Percentiles rank a stretch among this genome's conserved stretches.
Conservation (phyloP, 1,140 invertebrate genomes). For the Drosophila paulistorum region DNA sequence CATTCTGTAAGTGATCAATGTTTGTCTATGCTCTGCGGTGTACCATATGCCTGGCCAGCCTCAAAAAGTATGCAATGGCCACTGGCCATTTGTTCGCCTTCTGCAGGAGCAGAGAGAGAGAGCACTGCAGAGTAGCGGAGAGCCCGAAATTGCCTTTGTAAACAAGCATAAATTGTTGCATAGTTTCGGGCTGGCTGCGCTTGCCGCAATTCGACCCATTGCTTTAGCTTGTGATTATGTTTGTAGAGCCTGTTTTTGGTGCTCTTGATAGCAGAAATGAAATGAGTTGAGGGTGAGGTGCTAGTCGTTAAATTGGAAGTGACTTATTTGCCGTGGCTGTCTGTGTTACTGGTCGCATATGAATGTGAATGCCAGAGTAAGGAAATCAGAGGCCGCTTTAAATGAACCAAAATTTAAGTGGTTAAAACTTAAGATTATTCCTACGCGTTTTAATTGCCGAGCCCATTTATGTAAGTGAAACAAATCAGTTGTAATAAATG, state of each 20-base stretch:
- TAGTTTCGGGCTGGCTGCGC: slow-evolving; percentile 58
- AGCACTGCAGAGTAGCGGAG: no score
- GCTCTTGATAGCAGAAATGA: slow-evolving; percentile 24
- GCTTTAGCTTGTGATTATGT: slow-evolving; percentile 76
- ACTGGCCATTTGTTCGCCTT: slow-evolving; percentile 42
- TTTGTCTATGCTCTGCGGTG: slow-evolving; percentile 74
- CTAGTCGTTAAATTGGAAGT: slow-evolving; percentile 63
- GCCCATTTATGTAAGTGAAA: neutral
- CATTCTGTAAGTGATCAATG: slow-evolving; percentile 77
- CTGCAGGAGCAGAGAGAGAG: slow-evolving; percentile 9
- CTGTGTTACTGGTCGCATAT: neutral
- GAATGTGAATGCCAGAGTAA: neutral
- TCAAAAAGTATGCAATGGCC: slow-evolving; percentile 51
- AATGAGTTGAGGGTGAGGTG: slow-evolving; percentile 15
- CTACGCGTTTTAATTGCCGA: no score
- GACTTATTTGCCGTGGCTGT: slow-evolving; percentile 63
- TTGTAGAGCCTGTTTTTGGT: slow-evolving; percentile 55
- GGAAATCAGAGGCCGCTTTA: no score
- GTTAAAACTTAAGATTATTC: neutral
- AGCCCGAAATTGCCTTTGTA: slow-evolving; percentile 68
- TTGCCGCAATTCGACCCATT: slow-evolving; percentile 39
- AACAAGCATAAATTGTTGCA: slow-evolving; percentile 79
- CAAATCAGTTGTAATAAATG: neutral
- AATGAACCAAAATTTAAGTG: no score
- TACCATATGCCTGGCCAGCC: slow-evolving; percentile 42